Conservation (phyloP, 2,113 vertebrate species). For the Ondatra zibethicus region DNA sequence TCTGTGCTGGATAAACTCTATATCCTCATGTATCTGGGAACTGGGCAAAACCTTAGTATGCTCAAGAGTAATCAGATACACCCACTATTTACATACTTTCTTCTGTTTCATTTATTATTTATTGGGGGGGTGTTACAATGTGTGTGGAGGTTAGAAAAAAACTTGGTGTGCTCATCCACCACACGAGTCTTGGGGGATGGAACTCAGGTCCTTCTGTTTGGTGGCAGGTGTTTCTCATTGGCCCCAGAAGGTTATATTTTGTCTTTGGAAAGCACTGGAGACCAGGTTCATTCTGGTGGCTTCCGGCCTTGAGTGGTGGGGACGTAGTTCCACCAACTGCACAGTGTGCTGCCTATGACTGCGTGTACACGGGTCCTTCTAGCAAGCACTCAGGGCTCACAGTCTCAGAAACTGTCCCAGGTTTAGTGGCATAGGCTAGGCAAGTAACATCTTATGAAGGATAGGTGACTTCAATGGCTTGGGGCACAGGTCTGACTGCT, state of each 20-base stretch:
- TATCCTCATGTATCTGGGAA: fast-evolving
- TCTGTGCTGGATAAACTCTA: neutral
- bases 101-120: neutral
- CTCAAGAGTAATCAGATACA: neutral
- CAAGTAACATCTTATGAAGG: neutral
- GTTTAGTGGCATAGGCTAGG: fast-evolving
- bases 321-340: neutral
- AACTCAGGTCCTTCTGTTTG: neutral
- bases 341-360: fast-evolving
- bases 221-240: neutral
- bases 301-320: neutral
- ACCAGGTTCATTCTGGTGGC: neutral
- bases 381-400: neutral
- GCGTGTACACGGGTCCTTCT: neutral
- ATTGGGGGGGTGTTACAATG: neutral
- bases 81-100: neutral
- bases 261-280: neutral
- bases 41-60: neutral
- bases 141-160: neutral
- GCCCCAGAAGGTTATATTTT: neutral
- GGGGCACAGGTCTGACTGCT: neutral
- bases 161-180: neutral
- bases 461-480: neutral
- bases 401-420: fast-evolving
- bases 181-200: neutral